Evolutionary conservation across 1,140 invertebrate species (phyloP).

Genomic region (Nephila pilipes): DNA sequence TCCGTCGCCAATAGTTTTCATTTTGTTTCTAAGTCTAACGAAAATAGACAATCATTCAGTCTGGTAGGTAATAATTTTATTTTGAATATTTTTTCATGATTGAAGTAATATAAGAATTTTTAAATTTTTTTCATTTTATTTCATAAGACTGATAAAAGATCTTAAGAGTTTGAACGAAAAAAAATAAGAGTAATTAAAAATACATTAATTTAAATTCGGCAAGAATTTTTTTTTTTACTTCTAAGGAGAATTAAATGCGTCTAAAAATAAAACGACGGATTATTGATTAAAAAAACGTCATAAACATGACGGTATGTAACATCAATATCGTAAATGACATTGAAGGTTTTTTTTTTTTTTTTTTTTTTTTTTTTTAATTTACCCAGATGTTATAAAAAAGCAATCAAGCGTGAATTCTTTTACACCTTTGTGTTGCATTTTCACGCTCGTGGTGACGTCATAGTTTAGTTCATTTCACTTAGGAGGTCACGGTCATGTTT

Average conservation of each 20-base stretch:
- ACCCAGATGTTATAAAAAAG: slow-evolving; percentile 52
- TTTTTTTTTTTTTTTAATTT: slow-evolving; percentile 1
- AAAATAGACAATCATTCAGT: no score
- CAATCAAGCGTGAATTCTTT: slow-evolving; percentile 22
- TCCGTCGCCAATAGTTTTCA: no score
- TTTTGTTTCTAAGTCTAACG: no score
- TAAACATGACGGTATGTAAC: neutral
- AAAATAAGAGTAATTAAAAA: slow-evolving; percentile 6
- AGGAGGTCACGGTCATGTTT: slow-evolving; percentile 47
- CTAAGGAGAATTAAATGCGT: neutral
- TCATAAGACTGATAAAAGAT: no score
- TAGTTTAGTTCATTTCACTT: slow-evolving; percentile 53
- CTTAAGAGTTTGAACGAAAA: no score
- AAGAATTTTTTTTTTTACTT: neutral
- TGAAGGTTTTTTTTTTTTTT: neutral
- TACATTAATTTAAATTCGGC: neutral
- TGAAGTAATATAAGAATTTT: no score
- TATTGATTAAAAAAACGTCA: slow-evolving; percentile 20
- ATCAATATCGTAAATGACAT: slow-evolving; percentile 53
- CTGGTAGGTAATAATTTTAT: no score
- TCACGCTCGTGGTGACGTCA: slow-evolving; percentile 52
- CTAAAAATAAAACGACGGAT: neutral
- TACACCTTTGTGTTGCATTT: slow-evolving; percentile 52
- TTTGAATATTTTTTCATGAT: no score
- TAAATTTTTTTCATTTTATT: no score